These are phyloP conservation scores for Lepeophtheirus salmonis DNA, from an alignment of 1,140 invertebrate genomes.

Conservation along the genomic window DNA sequence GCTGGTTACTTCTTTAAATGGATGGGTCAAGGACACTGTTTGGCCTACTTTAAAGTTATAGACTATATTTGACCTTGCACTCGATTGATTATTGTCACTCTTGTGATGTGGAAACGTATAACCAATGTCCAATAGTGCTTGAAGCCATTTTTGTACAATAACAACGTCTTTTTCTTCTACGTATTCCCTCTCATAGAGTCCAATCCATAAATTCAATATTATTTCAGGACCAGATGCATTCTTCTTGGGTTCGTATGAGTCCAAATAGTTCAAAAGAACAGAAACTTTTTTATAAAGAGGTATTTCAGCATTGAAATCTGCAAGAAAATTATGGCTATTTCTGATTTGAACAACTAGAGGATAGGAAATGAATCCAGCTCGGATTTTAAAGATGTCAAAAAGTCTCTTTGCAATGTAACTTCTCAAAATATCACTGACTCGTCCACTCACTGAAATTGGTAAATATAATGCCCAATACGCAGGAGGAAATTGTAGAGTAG, in stretches of 20 bases:
- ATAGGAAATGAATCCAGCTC: slow-evolving; percentile 1
- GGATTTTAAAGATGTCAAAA: not conserved
- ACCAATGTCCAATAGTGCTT: not conserved
- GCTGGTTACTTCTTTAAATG: too few relatives aligned
- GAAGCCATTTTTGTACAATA: not conserved
- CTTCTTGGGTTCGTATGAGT: not conserved
- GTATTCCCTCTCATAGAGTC: slow-evolving; percentile 1
- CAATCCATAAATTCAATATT: slow-evolving; percentile 4
- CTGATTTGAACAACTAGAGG: slow-evolving; percentile 6
- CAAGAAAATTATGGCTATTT: slow-evolving; percentile 4
- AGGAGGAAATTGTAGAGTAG: not conserved
- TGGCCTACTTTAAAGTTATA: too few relatives aligned
- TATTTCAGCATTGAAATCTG: slow-evolving; percentile 10
- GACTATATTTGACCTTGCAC: too few relatives aligned
- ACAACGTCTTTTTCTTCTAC: slow-evolving; percentile 1
- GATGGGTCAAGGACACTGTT: too few relatives aligned
- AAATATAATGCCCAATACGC: slow-evolving; percentile 6
- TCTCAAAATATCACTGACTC: slow-evolving; percentile 3
- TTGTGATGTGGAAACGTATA: slow-evolving; percentile 3
- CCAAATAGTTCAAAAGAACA: not conserved
- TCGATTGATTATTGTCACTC: not conserved
- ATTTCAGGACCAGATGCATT: not conserved
- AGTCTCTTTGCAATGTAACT: slow-evolving; percentile 4
- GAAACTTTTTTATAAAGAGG: not conserved
- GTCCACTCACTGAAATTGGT: not conserved